Evolutionary conservation across 2,888 invertebrate species (phyloP).

Genomic region (Drosophila tripunctata): DNA sequence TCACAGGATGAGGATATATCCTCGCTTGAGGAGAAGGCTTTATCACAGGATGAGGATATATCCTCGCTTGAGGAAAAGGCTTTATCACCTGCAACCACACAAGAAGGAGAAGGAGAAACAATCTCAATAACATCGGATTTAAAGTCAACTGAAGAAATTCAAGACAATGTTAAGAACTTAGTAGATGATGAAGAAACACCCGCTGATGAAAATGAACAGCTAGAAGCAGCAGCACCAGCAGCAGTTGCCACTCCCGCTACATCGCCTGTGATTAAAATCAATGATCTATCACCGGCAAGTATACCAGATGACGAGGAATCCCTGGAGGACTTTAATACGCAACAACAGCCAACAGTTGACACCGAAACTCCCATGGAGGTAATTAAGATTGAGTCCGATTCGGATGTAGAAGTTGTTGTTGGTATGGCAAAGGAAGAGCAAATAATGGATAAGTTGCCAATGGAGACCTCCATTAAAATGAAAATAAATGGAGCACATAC

Average conservation of each 20-base stretch:
- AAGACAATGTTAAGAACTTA: neutral
- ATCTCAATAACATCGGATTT: slow-evolving; percentile 2
- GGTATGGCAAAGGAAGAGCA: neutral
- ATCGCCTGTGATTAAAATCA: slow-evolving; percentile 30
- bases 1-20: slow-evolving; percentile 24
- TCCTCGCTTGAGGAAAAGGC: neutral
- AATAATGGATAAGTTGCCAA: slow-evolving; percentile 6
- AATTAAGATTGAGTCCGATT: slow-evolving; percentile 53
- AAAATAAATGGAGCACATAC: slow-evolving; percentile 46
- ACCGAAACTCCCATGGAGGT: slow-evolving; percentile 6
- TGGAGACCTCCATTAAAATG: slow-evolving; percentile 14
- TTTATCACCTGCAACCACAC: neutral
- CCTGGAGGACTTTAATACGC: slow-evolving; percentile 12
- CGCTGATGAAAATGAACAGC: neutral
- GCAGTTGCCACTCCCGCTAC: neutral
- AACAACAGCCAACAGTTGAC: slow-evolving; percentile 9
- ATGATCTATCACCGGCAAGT: slow-evolving; percentile 38
- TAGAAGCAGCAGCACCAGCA: neutral
- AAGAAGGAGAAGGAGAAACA: neutral
- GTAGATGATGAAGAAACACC: neutral
- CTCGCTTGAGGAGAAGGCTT: neutral
- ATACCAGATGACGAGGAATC: slow-evolving; percentile 44
- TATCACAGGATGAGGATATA: slow-evolving; percentile 14
- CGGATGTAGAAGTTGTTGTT: slow-evolving; percentile 20
- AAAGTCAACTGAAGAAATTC: slow-evolving; percentile 3